Base-by-base conservation (phyloP, 1,140 invertebrate species). In the Bombus confusus region DNA sequence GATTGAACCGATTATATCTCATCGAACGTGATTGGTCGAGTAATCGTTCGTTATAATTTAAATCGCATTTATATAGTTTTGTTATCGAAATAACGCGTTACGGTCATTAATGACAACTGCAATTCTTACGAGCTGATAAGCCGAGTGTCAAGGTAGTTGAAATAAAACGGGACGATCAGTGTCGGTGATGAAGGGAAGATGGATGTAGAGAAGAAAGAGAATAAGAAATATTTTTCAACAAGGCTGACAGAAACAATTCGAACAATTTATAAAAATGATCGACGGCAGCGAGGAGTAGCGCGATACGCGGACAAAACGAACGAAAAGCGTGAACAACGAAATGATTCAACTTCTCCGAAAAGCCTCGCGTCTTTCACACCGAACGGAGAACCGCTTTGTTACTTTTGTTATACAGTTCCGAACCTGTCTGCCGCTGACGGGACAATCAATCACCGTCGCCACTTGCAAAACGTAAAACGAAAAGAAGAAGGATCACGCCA, bases 371-470 rank as follows among this genome's bases (percentile, higher is more conserved):
- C 75, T 79, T 82, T 78, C 86, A 85, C 81, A 59, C 84, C 59
- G 84, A 73, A 85, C 78, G 59, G 28, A 69, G 77, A 87, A 86
- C 71, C 80, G 88, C 88, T 93, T 93, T 91, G 92, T 93, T 93
- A 93, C 93, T 93, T 93, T 92, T 93, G 91, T 91, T 92, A 86
- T 75, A 81, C 47, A 81, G 77, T 79, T 89, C 74, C 86, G 75
- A 79, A 85, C 85, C 88, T 87, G 90, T 88, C 92, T 94, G 93
- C 91, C 86, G 73, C 59, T 93, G 93, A 93, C 93, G 91, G 93
- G 88, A 92, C 92, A 94, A 94, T 94, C 93, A 94, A 94, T 94
- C 93, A 94, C 87, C 77, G 89, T 80, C 83, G 86, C 74, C 62
- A 76, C 80, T 79, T 81, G 83, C 68, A 68, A 86, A 83, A 86